Base-by-base conservation (phyloP, 2,113 vertebrate species). In the Condylura cristata region DNA sequence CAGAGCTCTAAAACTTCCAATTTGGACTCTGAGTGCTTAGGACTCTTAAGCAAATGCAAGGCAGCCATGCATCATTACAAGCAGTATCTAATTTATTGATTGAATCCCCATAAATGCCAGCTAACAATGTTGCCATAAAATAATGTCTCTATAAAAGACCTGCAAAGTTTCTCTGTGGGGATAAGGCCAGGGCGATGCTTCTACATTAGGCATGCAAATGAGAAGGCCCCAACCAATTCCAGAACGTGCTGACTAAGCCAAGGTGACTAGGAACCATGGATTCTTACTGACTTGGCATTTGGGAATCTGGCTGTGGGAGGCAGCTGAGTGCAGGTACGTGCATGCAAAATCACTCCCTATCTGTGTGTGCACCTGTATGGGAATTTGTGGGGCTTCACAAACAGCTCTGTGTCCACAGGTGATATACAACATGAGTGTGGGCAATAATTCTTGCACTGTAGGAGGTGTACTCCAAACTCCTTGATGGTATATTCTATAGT, bases 81-180 rank as follows among this genome's bases (percentile, higher is more conserved):
- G 74, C 12, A 84, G 60, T 13, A 51, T 88, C 82, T 97, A 89
- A 96, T 92, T 81, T 93, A 96, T 90, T 92, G 81, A 89, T 68
- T 26, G 65, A 70, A 66, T 96, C 71, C 32, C 37, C 86, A 92
- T 93, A 96, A 95, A 93, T 89, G 93, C 85, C 92, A 88, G 58
- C 66, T 95, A 89, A 94, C 86, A 94, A 84, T 78, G 46, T 66
- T 93, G 32, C 71, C 75, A 61, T 82, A 80, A 93, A 96, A 94
- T 94, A 72, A 92, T n/a, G 48, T 89, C 51, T 74, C 86, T 68
- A 51, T 81, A 86, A 95, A 94, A 94, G 86, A 68, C 34, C 61
- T 20, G 26, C 74, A 58, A 71, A 63, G n/a, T 7, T 83, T 92
- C 91, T 92, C 75, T 46, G 10, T 28, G 41, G 32, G 89, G 94